Evolutionary conservation across 2,113 vertebrate species (phyloP).

Genomic region (Trogon melanurus): DNA sequence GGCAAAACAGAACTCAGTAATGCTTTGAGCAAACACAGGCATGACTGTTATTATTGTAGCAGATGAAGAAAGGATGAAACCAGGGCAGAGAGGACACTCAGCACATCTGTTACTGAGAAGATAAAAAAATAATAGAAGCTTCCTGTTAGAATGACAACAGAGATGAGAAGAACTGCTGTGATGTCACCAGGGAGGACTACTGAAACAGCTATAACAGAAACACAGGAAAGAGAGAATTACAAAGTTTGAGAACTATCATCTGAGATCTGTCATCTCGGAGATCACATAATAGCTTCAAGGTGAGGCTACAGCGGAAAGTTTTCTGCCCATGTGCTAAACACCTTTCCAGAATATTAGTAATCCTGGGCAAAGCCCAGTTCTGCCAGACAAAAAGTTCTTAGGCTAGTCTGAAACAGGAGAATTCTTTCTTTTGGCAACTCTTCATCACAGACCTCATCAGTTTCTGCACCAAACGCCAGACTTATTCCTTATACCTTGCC

Average conservation of each 20-base stretch:
- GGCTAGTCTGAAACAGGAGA: background rate
- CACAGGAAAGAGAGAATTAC: background rate
- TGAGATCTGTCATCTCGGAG: background rate
- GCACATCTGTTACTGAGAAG: background rate
- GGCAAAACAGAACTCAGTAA: background rate
- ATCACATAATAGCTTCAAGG: background rate
- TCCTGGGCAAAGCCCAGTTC: background rate
- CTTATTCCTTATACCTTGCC: background rate
- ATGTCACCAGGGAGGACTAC: background rate
- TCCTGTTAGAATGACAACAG: background rate
- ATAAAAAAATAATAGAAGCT: constrained; percentile 21
- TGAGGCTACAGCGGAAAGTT: background rate
- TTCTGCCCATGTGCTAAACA: background rate
- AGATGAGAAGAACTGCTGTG: background rate
- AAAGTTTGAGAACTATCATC: background rate
- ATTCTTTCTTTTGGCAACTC: background rate
- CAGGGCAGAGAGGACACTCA: background rate
- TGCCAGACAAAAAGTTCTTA: background rate
- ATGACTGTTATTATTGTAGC: background rate
- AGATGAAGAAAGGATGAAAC: background rate
- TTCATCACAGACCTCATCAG: background rate
- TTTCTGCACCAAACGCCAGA: background rate
- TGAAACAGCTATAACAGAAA: background rate
- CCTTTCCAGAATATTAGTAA: background rate
- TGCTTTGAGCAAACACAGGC: background rate